phyloP scores from a whole-genome alignment of 2,113 vertebrate species.

The Leptodactylus fuscus region DNA sequence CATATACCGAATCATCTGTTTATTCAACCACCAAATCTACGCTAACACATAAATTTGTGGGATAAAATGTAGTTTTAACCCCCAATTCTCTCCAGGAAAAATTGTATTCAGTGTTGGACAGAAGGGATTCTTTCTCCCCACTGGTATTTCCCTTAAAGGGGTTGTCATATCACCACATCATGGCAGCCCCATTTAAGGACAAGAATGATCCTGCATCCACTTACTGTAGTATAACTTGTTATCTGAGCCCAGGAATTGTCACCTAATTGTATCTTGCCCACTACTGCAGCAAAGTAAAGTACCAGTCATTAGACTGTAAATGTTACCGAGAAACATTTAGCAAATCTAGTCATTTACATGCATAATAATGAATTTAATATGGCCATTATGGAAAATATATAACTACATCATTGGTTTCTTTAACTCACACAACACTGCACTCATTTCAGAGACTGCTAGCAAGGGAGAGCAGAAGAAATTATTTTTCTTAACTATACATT shows the following conservation, averaged over 20 bases:
- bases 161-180: too few relatives aligned
- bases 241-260: too few relatives aligned
- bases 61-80: too few relatives aligned
- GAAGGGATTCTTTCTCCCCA: too few relatives aligned
- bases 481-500: slow-evolving; percentile 27
- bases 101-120: too few relatives aligned
- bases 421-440: background rate
- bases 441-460: background rate
- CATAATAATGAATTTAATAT: slow-evolving; percentile 8
- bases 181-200: too few relatives aligned
- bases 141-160: too few relatives aligned
- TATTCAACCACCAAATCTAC: too few relatives aligned
- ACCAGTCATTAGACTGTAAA: slow-evolving; percentile 5
- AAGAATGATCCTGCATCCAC: background rate
- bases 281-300: background rate
- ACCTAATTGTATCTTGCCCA: background rate
- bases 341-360: background rate
- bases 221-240: too few relatives aligned
- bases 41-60: too few relatives aligned
- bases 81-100: too few relatives aligned
- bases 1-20: too few relatives aligned
- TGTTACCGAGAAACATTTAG: background rate
- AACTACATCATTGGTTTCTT: background rate
- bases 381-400: slow-evolving; percentile 9
- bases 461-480: background rate